Percentiles rank a stretch among this genome's conserved stretches.
phyloP scores from a whole-genome alignment of 2,113 vertebrate genomes.

The Tauraco erythrolophus region DNA sequence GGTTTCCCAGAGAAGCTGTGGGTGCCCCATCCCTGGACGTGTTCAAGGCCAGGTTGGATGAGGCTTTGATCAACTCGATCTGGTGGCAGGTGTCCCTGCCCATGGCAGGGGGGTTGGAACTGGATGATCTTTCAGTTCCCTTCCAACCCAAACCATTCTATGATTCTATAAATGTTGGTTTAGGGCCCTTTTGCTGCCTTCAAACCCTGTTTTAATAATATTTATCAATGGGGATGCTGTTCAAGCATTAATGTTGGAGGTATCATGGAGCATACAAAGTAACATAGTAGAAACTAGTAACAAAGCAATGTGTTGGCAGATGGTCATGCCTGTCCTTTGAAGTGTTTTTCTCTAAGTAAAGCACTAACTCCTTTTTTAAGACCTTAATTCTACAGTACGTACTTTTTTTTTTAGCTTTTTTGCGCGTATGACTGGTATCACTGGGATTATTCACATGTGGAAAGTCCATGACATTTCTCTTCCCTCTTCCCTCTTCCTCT shows the following conservation, averaged over 20 bases:
- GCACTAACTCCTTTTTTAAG: not conserved
- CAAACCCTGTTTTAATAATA: not conserved
- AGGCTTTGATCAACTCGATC: too few relatives aligned
- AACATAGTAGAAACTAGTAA: not conserved
- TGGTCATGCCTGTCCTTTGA: not conserved
- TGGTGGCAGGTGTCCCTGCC: too few relatives aligned
- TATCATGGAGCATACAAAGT: accelerated
- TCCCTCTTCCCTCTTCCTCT: not conserved
- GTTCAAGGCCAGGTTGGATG: too few relatives aligned
- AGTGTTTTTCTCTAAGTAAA: not conserved
- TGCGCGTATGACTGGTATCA: too few relatives aligned
- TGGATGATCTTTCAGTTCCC: too few relatives aligned
- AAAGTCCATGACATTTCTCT: accelerated
- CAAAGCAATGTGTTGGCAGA: accelerated
- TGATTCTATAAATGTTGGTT: not conserved
- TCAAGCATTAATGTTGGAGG: not conserved
- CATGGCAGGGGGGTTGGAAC: too few relatives aligned
- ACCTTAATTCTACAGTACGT: not conserved
- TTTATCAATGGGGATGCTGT: not conserved
- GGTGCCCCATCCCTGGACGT: too few relatives aligned
- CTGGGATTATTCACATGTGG: not conserved
- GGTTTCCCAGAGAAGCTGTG: too few relatives aligned
- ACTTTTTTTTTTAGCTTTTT: too few relatives aligned
- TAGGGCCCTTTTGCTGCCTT: not conserved
- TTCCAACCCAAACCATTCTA: too few relatives aligned